Evolutionary conservation across 2,797 vertebrate species (phyloP).

Genomic region (Nannoperca obscura): DNA sequence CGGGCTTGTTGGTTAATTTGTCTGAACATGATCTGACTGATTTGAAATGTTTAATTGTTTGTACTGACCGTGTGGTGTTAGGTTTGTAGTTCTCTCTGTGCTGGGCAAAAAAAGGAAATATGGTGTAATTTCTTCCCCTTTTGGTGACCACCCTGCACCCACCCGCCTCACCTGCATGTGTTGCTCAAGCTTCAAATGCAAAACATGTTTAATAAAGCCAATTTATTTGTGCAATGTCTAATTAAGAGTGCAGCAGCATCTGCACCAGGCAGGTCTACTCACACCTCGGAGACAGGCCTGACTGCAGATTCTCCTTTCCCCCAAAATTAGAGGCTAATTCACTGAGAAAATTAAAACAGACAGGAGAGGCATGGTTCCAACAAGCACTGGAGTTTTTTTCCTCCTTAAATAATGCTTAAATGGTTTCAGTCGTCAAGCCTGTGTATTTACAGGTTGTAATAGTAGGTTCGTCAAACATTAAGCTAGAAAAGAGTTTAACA

Average conservation of each 20-base stretch:
- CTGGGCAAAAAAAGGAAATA: background rate
- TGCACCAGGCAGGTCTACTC: constrained; percentile 48
- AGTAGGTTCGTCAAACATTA: constrained; percentile 19
- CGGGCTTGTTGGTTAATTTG: background rate
- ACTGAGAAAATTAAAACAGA: constrained; percentile 56
- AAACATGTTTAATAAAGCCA: constrained; percentile 71
- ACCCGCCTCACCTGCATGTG: background rate
- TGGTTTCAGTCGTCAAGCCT: constrained; percentile 20
- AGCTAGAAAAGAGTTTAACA: background rate
- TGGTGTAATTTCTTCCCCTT: background rate
- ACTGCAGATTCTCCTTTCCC: constrained; percentile 9
- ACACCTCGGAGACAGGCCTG: constrained; percentile 43
- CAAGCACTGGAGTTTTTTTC: constrained; percentile 7
- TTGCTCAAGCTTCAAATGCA: constrained; percentile 58
- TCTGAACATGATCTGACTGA: background rate
- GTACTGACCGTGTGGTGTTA: background rate
- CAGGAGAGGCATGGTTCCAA: constrained; percentile 18
- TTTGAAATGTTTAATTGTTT: constrained; percentile 1
- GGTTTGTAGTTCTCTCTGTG: background rate
- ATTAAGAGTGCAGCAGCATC: constrained; percentile 59
- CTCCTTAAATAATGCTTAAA: constrained; percentile 9
- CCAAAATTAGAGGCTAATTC: constrained; percentile 52
- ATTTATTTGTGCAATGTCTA: constrained; percentile 68
- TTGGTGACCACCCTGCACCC: constrained; percentile 4
- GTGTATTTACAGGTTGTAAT: constrained; percentile 22